Evolutionary conservation across 2,888 invertebrate genomes (phyloP).

Genomic region (Minunthozetes semirufus): DNA sequence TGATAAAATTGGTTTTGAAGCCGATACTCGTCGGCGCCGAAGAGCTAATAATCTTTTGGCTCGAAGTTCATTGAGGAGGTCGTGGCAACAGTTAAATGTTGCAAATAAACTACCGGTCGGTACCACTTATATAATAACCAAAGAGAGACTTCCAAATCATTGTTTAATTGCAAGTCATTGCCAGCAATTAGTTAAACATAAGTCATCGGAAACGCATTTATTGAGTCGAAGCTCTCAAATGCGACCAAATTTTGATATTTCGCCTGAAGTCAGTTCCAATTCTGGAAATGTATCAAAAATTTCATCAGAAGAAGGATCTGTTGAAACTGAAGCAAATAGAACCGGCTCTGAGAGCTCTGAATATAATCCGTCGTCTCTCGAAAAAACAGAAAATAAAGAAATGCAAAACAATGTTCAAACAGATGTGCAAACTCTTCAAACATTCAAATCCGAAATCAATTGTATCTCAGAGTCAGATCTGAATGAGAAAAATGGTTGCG

Average conservation of each 20-base stretch:
- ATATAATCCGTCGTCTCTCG: not conserved
- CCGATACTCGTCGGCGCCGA: slow-evolving; percentile 13
- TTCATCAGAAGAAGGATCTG: not conserved
- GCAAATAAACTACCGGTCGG: not conserved
- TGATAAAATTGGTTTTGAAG: slow-evolving; percentile 12
- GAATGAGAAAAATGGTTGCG: not conserved
- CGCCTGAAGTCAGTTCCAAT: not conserved
- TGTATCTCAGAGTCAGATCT: not conserved
- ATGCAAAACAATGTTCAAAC: not conserved
- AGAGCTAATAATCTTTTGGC: slow-evolving; percentile 16
- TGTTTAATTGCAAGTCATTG: not conserved
- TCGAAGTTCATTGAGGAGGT: not conserved
- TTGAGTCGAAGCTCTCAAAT: not conserved
- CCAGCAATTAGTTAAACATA: not conserved
- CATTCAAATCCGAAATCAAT: not conserved
- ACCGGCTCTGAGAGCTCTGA: not conserved
- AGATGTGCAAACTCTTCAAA: slow-evolving; percentile 8
- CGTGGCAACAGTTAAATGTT: slow-evolving; percentile 17
- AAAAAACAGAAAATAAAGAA: not conserved
- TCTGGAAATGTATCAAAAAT: not conserved
- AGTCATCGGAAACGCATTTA: not conserved
- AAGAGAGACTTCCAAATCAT: not conserved
- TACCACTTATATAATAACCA: not conserved
- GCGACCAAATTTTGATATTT: not conserved
- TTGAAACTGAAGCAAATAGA: not conserved